Evolutionary conservation across 2,888 invertebrate species (phyloP).

Genomic region (Aphodius sticticus): DNA sequence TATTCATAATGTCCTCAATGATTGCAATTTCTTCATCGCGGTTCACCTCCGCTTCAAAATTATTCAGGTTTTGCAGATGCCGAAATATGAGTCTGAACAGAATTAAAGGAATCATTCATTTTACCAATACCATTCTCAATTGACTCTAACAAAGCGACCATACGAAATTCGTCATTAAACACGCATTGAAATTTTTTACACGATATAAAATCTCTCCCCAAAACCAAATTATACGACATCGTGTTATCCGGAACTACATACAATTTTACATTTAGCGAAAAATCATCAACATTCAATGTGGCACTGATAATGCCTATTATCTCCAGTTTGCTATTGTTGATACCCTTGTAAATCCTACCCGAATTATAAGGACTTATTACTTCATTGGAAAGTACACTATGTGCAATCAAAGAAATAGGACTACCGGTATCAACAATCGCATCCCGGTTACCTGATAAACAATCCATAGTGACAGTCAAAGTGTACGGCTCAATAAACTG

Average conservation of each 20-base stretch:
- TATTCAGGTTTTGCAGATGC: not conserved
- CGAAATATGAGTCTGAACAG: not conserved
- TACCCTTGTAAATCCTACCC: conserved; percentile 6
- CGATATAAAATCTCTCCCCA: conserved; percentile 35
- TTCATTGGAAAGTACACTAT: not conserved
- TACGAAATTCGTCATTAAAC: not conserved
- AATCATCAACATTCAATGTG: conserved; percentile 21
- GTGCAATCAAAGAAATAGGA: conserved; percentile 16
- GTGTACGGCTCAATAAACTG: not conserved
- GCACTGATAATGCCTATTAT: conserved; percentile 20
- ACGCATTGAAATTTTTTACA: not conserved
- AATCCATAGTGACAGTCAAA: not conserved
- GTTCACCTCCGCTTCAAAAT: not conserved
- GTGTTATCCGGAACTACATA: conserved; percentile 34
- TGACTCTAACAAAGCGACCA: not conserved
- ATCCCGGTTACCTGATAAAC: conserved; percentile 18
- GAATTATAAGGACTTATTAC: conserved; percentile 5
- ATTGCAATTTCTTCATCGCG: not conserved
- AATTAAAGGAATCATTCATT: not conserved
- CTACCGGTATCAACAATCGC: conserved; percentile 27
- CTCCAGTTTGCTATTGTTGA: conserved; percentile 15
- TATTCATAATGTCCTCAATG: not conserved
- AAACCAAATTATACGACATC: conserved; percentile 28
- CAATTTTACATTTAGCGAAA: conserved; percentile 27
- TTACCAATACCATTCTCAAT: not conserved